Conservation (phyloP, 2,888 invertebrate species). For the Aricia artaxerxes region DNA sequence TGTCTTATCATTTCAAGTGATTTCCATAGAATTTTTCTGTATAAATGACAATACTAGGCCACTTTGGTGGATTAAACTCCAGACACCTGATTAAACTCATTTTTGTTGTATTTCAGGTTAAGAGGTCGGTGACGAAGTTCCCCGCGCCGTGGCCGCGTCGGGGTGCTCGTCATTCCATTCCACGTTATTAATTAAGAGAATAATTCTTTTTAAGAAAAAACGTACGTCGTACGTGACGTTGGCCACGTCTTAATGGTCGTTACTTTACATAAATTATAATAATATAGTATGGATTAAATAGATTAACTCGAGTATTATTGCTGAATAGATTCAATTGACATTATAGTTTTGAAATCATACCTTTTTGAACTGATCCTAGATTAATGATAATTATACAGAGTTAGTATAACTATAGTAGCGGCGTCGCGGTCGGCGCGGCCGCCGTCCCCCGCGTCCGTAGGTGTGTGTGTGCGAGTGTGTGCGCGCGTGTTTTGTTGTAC, state of each 20-base stretch:
- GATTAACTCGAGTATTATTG: slow-evolving; percentile 79
- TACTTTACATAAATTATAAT: slow-evolving; percentile 65
- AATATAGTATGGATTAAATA: slow-evolving; percentile 77
- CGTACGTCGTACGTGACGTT: slow-evolving; percentile 62
- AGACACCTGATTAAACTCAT: neutral
- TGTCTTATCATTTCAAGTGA: neutral
- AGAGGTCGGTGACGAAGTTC: slow-evolving; percentile 75
- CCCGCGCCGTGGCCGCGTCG: slow-evolving; percentile 50
- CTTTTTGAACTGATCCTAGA: slow-evolving; percentile 64
- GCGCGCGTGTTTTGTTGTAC: slow-evolving; percentile 44
- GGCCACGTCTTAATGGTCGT: slow-evolving; percentile 57
- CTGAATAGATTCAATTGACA: slow-evolving; percentile 72
- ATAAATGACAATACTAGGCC: no score
- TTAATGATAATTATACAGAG: slow-evolving; percentile 60
- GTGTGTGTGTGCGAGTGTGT: slow-evolving; percentile 43
- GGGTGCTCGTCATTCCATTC: slow-evolving; percentile 79
- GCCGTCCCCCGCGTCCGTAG: slow-evolving; percentile 40
- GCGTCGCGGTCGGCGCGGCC: slow-evolving; percentile 45
- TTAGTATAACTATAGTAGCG: slow-evolving; percentile 53
- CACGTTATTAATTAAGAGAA: slow-evolving; percentile 75
- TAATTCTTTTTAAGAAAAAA: slow-evolving; percentile 72
- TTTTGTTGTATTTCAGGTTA: slow-evolving; percentile 65
- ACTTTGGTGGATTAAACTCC: no score
- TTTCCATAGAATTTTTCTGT: neutral
- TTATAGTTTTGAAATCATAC: slow-evolving; percentile 55